These are phyloP conservation scores for Drosophila prostipennis DNA, from an alignment of 2,888 invertebrate genomes.

Conservation along the genomic window DNA sequence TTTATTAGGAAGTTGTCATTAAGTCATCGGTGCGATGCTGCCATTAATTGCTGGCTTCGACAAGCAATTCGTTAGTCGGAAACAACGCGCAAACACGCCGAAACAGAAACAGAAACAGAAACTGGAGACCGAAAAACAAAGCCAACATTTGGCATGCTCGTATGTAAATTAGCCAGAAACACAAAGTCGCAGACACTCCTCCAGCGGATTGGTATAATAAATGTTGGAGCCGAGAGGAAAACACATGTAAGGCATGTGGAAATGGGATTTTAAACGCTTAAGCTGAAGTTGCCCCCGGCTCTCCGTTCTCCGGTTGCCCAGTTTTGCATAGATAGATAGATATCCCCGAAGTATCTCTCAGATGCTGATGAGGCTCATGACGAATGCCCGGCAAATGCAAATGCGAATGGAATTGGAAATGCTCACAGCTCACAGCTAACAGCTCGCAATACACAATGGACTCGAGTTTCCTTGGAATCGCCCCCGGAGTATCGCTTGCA, in stretches of 20 bases:
- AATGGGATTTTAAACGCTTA: conserved; percentile 69
- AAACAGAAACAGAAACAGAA: conserved; percentile 22
- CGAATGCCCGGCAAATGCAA: conserved; percentile 55
- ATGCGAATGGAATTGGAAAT: conserved; percentile 51
- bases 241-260: conserved; percentile 72
- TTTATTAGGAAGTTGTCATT: conserved; percentile 76
- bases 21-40: conserved; percentile 63
- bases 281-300: conserved; percentile 28
- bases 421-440: conserved; percentile 17
- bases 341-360: conserved; percentile 40
- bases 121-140: conserved; percentile 25
- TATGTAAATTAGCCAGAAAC: conserved; percentile 59
- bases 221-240: conserved; percentile 60
- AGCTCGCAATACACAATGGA: conserved; percentile 48
- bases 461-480: conserved; percentile 55
- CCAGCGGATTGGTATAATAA: conserved; percentile 60
- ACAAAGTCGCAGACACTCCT: conserved; percentile 50
- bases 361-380: conserved; percentile 50
- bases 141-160: conserved; percentile 31
- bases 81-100: conserved; percentile 36
- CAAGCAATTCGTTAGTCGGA: conserved; percentile 66
- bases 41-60: conserved; percentile 69
- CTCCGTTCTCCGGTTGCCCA: neutral
- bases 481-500: conserved; percentile 31
- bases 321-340: conserved; percentile 57